Conservation (phyloP, 2,797 vertebrate genomes). For the Clarias laeviceps region DNA sequence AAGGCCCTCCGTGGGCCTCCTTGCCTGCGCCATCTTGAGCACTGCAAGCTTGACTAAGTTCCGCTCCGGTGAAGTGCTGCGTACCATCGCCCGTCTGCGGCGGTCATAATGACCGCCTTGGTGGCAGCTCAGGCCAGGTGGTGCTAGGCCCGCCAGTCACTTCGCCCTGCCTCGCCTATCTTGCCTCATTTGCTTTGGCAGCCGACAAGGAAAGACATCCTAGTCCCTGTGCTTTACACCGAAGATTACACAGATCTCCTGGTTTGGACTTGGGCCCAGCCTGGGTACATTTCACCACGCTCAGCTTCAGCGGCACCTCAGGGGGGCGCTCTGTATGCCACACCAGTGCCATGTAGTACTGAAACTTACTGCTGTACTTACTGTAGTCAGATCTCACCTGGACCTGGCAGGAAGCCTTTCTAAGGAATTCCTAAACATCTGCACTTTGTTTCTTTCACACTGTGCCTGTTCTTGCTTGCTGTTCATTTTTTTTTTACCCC, state of each 20-base stretch:
- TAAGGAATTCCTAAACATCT: background rate
- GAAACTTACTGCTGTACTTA: background rate
- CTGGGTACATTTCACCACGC: constrained; percentile 27
- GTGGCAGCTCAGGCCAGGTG: constrained; percentile 63
- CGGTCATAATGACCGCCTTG: constrained; percentile 52
- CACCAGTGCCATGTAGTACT: background rate
- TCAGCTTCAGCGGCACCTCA: constrained; percentile 2
- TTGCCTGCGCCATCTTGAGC: background rate
- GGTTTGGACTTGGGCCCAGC: constrained; percentile 54
- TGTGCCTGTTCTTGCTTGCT: background rate
- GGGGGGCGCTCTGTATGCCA: background rate
- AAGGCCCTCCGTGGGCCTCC: constrained; percentile 5
- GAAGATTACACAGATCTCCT: constrained; percentile 57
- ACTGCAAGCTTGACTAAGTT: background rate
- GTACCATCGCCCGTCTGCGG: constrained; percentile 39
- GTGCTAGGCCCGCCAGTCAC: constrained; percentile 62
- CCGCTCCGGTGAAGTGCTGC: constrained; percentile 38
- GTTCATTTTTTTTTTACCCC: background rate
- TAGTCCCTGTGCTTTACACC: constrained; percentile 46
- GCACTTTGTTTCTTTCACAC: constrained; percentile 1
- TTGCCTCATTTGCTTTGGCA: constrained; percentile 61
- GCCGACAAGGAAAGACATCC: constrained; percentile 54
- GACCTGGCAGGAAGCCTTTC: background rate
- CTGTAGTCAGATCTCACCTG: background rate
- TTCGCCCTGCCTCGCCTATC: constrained; percentile 47